Evolutionary conservation across 35 echinoderm and acorn worm species (phyloP), one percentile per base, ranked within the genome.

Genomic region (Heliocidaris erythrogramma): DNA sequence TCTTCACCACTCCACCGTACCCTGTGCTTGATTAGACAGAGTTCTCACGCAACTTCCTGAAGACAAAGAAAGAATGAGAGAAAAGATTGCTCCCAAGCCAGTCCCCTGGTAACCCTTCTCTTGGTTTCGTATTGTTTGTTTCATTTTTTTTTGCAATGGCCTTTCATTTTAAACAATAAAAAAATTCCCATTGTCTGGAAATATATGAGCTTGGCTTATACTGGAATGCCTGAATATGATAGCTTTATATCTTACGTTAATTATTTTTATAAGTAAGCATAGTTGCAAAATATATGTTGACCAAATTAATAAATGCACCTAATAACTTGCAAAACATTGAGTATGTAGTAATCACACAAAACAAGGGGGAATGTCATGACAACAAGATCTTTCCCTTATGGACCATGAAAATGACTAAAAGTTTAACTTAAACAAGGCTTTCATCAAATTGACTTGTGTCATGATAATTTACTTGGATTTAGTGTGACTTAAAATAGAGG

Each of bases 21-120:
- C 87, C 87, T 89, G 87, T 31, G 87, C 87, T 89, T 89, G 87
- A 89, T 89, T 89, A 89, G 31, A 32, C 87, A 78, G 5, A 21
- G 65, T 78, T 78, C 65, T 78, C 65, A 78, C 65, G 65, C 65
- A 78, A 78, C 65, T 78, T 78, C 65, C 65, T 78, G 65, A 78
- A 78, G 65, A 78, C 65, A 78, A 78, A 78, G 27, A 24, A 78
- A 78, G 17, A 12, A 60, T 12, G 18, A 78, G 27, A 78, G 65
- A 78, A 78, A 52, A 52, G 12, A 42, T 42, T 42, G 49, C 52
- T 9, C 52, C 52, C 5, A n/a, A 78, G 65, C 65, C 8, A n/a
- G 65, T 78, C 65, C 65, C 65, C 65, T 78, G 65, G 21, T 78
- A 78, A 78, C 65, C 65, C 65, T 42, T 42, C 35, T 42, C 35